These are phyloP conservation scores for Mesoclemmys tuberculata DNA, from an alignment of 2,113 vertebrate species.

Conservation along the genomic window DNA sequence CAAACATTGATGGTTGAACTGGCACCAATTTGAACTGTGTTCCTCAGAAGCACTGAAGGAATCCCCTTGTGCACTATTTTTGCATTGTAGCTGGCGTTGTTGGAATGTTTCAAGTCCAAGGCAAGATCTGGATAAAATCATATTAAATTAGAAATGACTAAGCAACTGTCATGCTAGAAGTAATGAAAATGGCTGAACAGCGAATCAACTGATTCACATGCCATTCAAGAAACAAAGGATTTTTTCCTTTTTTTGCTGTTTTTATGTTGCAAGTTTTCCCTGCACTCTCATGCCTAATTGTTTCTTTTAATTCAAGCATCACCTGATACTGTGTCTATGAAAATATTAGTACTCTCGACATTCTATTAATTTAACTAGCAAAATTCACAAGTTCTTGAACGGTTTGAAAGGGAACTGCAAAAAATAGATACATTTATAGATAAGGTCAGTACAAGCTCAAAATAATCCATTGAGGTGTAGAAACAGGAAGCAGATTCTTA, in stretches of 20 bases:
- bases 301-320: background rate
- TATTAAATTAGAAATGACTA: background rate
- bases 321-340: background rate
- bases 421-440: no score
- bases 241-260: background rate
- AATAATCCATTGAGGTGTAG: background rate
- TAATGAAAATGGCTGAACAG: background rate
- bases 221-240: background rate
- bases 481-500: background rate
- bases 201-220: background rate
- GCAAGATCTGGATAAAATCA: slow-evolving; percentile 40
- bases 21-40: background rate
- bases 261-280: background rate
- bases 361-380: background rate
- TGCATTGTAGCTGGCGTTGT: background rate
- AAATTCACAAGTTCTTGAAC: background rate
- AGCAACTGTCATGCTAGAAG: background rate
- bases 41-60: background rate
- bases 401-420: no score
- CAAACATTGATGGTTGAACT: background rate
- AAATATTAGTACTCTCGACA: background rate
- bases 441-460: no score
- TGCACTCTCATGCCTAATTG: background rate
- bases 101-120: slow-evolving; percentile 7
- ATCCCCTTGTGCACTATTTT: background rate